These are phyloP conservation scores for Atherix ibis DNA, from an alignment of 2,888 invertebrate species.

Conservation along the genomic window DNA sequence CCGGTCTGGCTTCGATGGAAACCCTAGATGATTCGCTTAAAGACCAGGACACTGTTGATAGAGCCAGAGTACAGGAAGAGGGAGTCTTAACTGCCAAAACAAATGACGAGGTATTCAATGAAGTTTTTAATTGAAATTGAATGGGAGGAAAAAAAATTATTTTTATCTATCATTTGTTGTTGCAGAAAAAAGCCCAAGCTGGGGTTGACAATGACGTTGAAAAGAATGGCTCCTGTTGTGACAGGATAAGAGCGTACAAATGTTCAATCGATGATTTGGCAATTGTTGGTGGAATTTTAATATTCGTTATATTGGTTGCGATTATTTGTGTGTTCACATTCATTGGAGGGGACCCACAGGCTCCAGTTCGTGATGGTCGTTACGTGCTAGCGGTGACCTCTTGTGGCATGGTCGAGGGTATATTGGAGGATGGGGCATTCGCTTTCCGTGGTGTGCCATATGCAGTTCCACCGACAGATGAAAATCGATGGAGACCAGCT, in stretches of 20 bases:
- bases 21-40: constrained; percentile 58
- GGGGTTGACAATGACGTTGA: constrained; percentile 18
- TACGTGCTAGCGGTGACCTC: constrained; percentile 56
- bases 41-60: constrained; percentile 42
- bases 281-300: constrained; percentile 39
- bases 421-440: constrained; percentile 60
- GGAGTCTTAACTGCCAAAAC: constrained; percentile 59
- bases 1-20: constrained; percentile 66
- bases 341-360: constrained; percentile 40
- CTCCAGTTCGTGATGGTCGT: constrained; percentile 54
- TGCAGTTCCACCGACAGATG: constrained; percentile 53
- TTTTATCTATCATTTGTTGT: too few relatives aligned
- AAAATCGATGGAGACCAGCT: constrained; percentile 54
- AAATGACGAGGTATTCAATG: constrained; percentile 21
- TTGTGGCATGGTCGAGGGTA: constrained; percentile 65
- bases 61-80: constrained; percentile 38
- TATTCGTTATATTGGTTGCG: constrained; percentile 43
- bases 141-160: too few relatives aligned
- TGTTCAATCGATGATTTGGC: constrained; percentile 46
- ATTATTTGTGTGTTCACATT: constrained; percentile 48
- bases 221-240: constrained; percentile 36
- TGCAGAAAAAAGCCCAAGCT: constrained; percentile 20
- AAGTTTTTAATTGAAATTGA: too few relatives aligned
- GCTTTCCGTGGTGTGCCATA: constrained; percentile 73
- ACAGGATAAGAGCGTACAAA: constrained; percentile 46